Evolutionary conservation across 2,113 vertebrate genomes (phyloP).

Genomic region (Paedocypris sp.): DNA sequence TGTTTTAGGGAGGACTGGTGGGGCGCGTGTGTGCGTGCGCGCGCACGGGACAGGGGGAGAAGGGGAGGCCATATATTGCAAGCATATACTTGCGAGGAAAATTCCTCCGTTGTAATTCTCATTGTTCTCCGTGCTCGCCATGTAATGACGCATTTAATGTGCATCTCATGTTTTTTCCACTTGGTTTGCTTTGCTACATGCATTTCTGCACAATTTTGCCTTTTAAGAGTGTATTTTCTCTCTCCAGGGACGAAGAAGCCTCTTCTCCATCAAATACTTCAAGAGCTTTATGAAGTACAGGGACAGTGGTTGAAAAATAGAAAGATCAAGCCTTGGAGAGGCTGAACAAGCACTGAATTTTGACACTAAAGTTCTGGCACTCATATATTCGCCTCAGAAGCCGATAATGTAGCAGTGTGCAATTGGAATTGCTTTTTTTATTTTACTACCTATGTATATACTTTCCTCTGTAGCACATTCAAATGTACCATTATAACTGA

Average conservation of each 20-base stretch:
- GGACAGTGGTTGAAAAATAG: slow-evolving; percentile 52
- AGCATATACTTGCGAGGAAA: not conserved
- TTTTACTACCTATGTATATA: slow-evolving; percentile 95
- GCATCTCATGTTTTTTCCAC: not conserved
- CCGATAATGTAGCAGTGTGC: slow-evolving; percentile 96
- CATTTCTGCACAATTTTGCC: slow-evolving; percentile 6
- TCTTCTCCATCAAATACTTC: slow-evolving; percentile 60
- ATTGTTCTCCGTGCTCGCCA: not conserved
- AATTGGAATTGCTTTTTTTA: slow-evolving; percentile 79
- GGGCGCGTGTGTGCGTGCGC: slow-evolving; percentile 13
- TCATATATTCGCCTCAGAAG: slow-evolving; percentile 84
- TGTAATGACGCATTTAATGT: too few species aligned
- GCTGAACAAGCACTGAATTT: slow-evolving; percentile 85
- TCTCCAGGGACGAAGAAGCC: slow-evolving; percentile 63
- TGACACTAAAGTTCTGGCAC: slow-evolving; percentile 90
- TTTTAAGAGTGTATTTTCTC: too few species aligned
- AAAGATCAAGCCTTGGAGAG: slow-evolving; percentile 63
- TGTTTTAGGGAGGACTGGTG: not conserved
- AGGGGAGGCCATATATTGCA: not conserved
- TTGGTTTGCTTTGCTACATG: not conserved
- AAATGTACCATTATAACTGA: slow-evolving; percentile 43
- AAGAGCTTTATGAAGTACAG: slow-evolving; percentile 64
- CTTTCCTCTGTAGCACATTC: slow-evolving; percentile 88
- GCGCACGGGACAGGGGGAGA: not conserved
- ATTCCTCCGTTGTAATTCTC: not conserved